Evolutionary conservation across 2,888 invertebrate species (phyloP).

Genomic region (Sipha maydis): DNA sequence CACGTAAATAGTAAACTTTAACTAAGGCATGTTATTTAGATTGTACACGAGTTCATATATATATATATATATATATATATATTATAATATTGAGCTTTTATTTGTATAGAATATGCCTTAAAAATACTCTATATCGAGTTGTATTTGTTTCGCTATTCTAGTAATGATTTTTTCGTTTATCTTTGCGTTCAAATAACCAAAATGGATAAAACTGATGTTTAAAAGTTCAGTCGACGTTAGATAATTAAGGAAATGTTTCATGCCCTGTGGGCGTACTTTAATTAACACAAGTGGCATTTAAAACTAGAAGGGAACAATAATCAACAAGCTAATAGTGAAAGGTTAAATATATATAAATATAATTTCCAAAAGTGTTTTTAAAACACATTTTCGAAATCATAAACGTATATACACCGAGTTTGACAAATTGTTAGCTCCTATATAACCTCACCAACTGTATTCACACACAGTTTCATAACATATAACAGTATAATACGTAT

Average conservation of each 20-base stretch:
- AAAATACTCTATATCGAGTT: no score
- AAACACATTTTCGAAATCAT: constrained; percentile 35
- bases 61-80: no score
- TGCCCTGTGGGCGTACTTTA: constrained; percentile 52
- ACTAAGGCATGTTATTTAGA: no score
- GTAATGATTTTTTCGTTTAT: background rate
- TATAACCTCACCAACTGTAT: background rate
- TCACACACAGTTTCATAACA: constrained; percentile 13
- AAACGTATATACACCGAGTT: constrained; percentile 7
- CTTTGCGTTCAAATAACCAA: background rate
- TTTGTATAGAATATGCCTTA: no score
- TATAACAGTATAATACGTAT: background rate
- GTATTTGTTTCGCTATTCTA: no score
- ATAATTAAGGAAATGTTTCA: constrained; percentile 44
- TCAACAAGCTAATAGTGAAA: constrained; percentile 51
- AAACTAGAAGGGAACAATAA: constrained; percentile 51
- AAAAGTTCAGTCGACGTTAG: constrained; percentile 32
- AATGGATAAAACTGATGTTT: background rate
- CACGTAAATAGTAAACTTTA: no score
- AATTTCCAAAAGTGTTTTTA: constrained; percentile 33
- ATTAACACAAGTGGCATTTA: constrained; percentile 52
- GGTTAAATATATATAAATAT: constrained; percentile 20
- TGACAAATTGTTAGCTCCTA: constrained; percentile 43
- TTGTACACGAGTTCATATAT: no score
- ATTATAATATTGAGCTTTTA: no score